Percentiles rank a stretch among this genome's conserved stretches.
Evolutionary conservation across 2,888 invertebrate genomes (phyloP).

Genomic region (Dendrolimus pini): DNA sequence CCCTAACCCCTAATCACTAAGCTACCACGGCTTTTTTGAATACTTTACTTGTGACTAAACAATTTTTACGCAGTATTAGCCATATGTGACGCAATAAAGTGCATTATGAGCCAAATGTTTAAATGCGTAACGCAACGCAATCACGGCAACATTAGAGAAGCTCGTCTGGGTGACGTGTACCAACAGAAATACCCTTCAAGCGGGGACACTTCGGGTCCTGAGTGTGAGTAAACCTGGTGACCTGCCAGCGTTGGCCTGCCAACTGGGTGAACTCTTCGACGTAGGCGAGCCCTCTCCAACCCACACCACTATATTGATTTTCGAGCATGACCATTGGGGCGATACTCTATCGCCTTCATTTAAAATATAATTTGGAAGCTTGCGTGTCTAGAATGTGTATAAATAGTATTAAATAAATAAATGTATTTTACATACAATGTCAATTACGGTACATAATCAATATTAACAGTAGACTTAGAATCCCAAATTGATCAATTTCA

Average conservation of each 20-base stretch:
- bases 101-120: conserved; percentile 40
- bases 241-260: conserved; percentile 50
- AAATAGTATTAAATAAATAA: no score
- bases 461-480: neutral
- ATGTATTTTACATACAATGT: neutral
- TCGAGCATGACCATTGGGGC: conserved; percentile 7
- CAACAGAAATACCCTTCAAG: conserved; percentile 44
- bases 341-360: neutral
- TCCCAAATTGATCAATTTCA: neutral
- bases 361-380: neutral
- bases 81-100: conserved; percentile 44
- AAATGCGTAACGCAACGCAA: conserved; percentile 29
- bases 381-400: neutral
- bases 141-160: conserved; percentile 21
- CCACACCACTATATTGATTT: conserved; percentile 24
- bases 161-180: conserved; percentile 38
- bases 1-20: no score
- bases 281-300: conserved; percentile 20
- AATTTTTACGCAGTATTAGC: neutral
- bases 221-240: conserved; percentile 36
- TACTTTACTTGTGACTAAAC: neutral
- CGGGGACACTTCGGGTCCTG: conserved; percentile 25
- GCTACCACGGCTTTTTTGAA: no score
- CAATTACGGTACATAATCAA: neutral
- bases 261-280: conserved; percentile 44